phyloP scores from a whole-genome alignment of 2,113 vertebrate species.

The Sigmodon hispidus region DNA sequence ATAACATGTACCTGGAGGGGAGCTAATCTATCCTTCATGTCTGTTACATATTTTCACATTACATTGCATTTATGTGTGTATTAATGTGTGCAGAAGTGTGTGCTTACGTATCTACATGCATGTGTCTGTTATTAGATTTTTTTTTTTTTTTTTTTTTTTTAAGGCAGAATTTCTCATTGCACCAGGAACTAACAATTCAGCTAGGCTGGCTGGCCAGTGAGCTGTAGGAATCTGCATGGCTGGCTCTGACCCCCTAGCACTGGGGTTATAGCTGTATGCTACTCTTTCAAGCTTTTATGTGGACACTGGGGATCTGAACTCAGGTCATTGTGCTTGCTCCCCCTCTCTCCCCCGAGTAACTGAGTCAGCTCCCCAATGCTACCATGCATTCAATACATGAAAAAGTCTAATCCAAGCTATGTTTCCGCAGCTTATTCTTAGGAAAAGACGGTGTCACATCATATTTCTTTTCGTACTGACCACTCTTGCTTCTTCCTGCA shows the following conservation, averaged over 20 bases:
- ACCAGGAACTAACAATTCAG: no score
- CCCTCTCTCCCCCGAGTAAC: no score
- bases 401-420: neutral
- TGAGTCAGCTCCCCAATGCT: neutral
- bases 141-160: neutral
- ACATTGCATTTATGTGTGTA: neutral
- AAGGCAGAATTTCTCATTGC: neutral
- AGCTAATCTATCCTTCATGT: neutral
- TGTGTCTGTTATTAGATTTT: no score
- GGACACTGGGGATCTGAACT: neutral
- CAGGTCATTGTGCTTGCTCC: neutral
- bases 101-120: neutral
- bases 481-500: neutral
- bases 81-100: neutral
- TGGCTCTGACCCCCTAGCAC: neutral
- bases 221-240: neutral
- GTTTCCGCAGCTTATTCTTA: neutral
- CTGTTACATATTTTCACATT: neutral
- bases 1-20: neutral
- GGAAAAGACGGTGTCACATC: neutral
- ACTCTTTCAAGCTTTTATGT: neutral
- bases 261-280: neutral
- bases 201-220: neutral
- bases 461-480: neutral
- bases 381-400: neutral